Conservation (phyloP, 2,113 vertebrate species). For the Cyrtonyx montezumae region DNA sequence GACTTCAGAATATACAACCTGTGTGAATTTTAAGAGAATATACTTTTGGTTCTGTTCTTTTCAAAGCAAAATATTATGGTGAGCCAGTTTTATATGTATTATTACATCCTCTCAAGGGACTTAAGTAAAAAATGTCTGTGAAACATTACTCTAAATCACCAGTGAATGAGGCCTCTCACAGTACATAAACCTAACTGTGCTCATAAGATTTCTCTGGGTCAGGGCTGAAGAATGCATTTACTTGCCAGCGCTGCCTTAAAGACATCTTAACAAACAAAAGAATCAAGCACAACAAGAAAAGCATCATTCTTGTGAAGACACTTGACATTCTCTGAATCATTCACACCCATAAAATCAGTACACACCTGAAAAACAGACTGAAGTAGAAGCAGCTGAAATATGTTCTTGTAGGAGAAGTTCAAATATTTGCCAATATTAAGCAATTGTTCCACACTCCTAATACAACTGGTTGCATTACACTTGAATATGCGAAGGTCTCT, state of each 20-base stretch:
- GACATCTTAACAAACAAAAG: slow-evolving; percentile 55
- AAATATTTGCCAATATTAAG: slow-evolving; percentile 63
- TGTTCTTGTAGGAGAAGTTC: slow-evolving; percentile 23
- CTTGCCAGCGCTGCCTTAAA: slow-evolving; percentile 46
- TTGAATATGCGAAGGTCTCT: background rate
- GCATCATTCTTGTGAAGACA: slow-evolving; percentile 40
- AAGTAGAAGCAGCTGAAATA: slow-evolving; percentile 44
- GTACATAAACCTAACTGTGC: slow-evolving; percentile 4
- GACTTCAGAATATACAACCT: background rate
- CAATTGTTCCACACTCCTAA: slow-evolving; percentile 3
- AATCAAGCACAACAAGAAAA: slow-evolving; percentile 61
- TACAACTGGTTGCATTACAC: background rate
- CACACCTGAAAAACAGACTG: slow-evolving; percentile 59
- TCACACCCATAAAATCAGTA: slow-evolving; percentile 59
- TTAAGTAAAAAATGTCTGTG: background rate
- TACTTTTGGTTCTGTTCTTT: slow-evolving; percentile 26
- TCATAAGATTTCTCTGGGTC: slow-evolving; percentile 46
- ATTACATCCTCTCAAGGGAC: slow-evolving; percentile 22
- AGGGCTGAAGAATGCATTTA: slow-evolving; percentile 32
- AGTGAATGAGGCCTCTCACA: slow-evolving; percentile 36
- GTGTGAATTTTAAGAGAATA: background rate
- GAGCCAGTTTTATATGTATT: background rate
- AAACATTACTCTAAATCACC: slow-evolving; percentile 33
- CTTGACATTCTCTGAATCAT: slow-evolving; percentile 59
- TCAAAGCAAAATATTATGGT: background rate